phyloP scores from a whole-genome alignment of 2,888 invertebrate genomes.

The Ctenicera cuprea region DNA sequence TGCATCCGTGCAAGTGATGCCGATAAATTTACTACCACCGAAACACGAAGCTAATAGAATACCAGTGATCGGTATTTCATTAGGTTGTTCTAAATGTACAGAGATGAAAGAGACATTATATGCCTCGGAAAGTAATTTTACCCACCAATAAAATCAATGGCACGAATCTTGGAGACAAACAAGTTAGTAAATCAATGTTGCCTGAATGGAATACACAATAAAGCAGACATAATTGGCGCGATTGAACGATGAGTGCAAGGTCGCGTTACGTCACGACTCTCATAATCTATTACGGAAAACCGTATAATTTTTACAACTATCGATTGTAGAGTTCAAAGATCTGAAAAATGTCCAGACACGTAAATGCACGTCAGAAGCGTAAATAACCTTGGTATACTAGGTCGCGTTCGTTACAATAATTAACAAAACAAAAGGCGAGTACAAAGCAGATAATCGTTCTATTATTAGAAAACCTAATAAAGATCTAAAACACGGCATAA shows the following conservation, averaged over 20 bases:
- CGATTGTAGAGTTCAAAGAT: conserved; percentile 51
- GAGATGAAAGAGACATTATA: conserved; percentile 3
- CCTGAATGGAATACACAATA: conserved; percentile 41
- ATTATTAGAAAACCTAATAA: conserved; percentile 32
- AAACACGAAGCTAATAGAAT: background rate
- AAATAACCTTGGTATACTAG: conserved; percentile 40
- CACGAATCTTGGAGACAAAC: conserved; percentile 34
- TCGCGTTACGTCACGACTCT: conserved; percentile 43
- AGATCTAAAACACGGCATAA: conserved; percentile 12
- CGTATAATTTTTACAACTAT: conserved; percentile 50
- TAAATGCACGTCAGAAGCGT: conserved; percentile 43
- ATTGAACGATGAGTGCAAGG: conserved; percentile 49
- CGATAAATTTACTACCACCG: no score
- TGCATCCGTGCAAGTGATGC: background rate
- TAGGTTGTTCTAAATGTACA: background rate
- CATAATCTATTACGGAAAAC: conserved; percentile 51
- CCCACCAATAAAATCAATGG: conserved; percentile 27
- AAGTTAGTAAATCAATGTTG: conserved; percentile 42
- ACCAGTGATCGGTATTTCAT: background rate
- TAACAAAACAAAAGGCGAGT: conserved; percentile 28
- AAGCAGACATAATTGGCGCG: conserved; percentile 43
- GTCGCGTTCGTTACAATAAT: conserved; percentile 37
- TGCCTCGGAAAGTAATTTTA: conserved; percentile 7
- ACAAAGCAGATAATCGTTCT: conserved; percentile 21
- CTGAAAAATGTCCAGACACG: conserved; percentile 46